phyloP scores from a whole-genome alignment of 2,888 invertebrate genomes.

The Polia nebulosa region DNA sequence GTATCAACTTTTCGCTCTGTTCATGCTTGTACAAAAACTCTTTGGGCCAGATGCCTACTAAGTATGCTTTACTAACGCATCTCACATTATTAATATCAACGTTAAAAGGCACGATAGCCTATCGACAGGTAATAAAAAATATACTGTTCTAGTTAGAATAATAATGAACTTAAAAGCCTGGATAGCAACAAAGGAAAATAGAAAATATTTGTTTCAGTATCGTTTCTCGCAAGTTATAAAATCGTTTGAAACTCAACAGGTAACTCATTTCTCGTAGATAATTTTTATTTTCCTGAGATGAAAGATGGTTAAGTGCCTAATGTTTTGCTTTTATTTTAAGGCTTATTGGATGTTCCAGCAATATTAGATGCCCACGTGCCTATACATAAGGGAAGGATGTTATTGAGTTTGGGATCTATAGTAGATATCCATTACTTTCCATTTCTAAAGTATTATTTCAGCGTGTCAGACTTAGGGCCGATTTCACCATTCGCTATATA shows the following conservation, averaged over 20 bases:
- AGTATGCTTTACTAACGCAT: neutral
- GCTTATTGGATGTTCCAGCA: conserved; percentile 4
- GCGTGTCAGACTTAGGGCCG: neutral
- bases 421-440: neutral
- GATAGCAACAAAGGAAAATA: neutral
- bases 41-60: no score
- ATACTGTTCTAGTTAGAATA: neutral
- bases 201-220: conserved; percentile 10
- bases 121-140: neutral
- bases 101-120: neutral
- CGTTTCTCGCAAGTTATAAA: conserved; percentile 15
- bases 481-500: no score
- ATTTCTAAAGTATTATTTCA: neutral
- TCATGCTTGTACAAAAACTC: neutral
- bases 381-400: neutral
- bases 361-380: neutral
- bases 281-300: conserved; percentile 33
- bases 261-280: conserved; percentile 32
- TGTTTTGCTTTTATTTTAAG: conserved; percentile 24
- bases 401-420: neutral
- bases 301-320: conserved; percentile 1
- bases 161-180: neutral
- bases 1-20: neutral
- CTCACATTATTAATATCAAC: neutral
- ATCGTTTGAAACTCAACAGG: conserved; percentile 30